Base-by-base conservation (phyloP, 2,113 vertebrate species). In the Colinus virginianus region DNA sequence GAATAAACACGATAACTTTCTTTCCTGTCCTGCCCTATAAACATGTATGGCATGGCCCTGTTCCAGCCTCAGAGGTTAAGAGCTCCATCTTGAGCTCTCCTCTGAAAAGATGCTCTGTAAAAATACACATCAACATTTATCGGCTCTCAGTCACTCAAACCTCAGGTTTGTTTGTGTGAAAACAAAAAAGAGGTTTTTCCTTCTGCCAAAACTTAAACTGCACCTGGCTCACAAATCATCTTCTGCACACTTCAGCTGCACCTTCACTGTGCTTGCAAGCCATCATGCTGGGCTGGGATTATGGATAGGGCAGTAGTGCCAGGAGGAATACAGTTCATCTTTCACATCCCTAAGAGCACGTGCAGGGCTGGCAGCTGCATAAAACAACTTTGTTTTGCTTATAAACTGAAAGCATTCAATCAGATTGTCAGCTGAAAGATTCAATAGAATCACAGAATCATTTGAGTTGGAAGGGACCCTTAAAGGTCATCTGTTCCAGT, bases 191-290 rank as follows among this genome's bases (percentile, higher is more conserved):
- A 70, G 36, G 77, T 75, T 86, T 81, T 91, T 77, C 84, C 90
- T 89, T 63, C 59, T 96, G 71, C 67, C 22, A 43, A 71, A 89
- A 76, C 84, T 95, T 87, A 91, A 87, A 66, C 56, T 90, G 78
- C 90, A 93, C 84, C 94, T 96, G 94, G 93, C 62, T 94, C 84
- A 92, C 87, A 96, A 95, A 96, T 94, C 84, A 84, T 79, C 75
- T 62, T 90, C 92, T 75, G 21, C 10, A 79, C 42, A 6, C 78
- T 82, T 92, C n/a, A 2, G 75, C 88, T 93, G 64, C 81, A 92
- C 77, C 80, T 92, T 86, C 62, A 46, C 62, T 49, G 8, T 0
- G 12, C 79, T 84, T 94, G 71, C 17, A 26, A 80, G 87, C 83
- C 75, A 88, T 87, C 79, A 68, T 13, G 5, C 72, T 46, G 78